These are phyloP conservation scores for Platypus cylindrus DNA, from an alignment of 2,888 invertebrate genomes.

Conservation along the genomic window DNA sequence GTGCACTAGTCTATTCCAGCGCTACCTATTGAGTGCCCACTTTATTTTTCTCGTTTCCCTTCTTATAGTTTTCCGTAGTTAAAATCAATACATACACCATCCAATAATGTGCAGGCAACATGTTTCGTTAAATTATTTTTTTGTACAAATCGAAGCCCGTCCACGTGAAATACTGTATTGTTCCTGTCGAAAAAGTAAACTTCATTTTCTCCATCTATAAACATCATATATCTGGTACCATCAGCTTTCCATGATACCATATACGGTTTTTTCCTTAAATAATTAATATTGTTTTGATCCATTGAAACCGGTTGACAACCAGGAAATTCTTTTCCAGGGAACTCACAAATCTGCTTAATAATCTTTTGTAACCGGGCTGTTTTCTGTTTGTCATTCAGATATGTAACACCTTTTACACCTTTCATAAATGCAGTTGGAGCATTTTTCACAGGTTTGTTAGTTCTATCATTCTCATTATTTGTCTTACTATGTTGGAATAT, in stretches of 20 bases:
- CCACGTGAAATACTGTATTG: slow-evolving; percentile 79
- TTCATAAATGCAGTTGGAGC: slow-evolving; percentile 84
- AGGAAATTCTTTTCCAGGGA: slow-evolving; percentile 75
- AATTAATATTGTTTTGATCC: slow-evolving; percentile 66
- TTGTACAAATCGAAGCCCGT: slow-evolving; percentile 66
- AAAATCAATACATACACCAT: slow-evolving; percentile 62
- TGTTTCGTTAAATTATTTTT: slow-evolving; percentile 57
- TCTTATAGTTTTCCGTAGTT: not conserved
- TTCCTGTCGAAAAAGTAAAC: slow-evolving; percentile 94
- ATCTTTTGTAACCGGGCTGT: slow-evolving; percentile 52
- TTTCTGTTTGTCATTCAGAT: slow-evolving; percentile 50
- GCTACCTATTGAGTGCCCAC: not conserved
- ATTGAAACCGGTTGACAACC: slow-evolving; percentile 97
- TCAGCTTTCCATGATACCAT: slow-evolving; percentile 99
- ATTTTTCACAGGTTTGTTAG: too few species aligned
- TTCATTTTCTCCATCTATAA: slow-evolving; percentile 74
- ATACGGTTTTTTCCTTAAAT: slow-evolving; percentile 71
- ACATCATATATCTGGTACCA: slow-evolving; percentile 95
- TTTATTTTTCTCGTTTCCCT: too few species aligned
- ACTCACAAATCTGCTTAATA: slow-evolving; percentile 69
- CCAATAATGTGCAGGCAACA: slow-evolving; percentile 71
- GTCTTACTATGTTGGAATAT: too few species aligned
- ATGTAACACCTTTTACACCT: slow-evolving; percentile 67
- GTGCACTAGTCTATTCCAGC: too few species aligned
- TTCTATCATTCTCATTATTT: too few species aligned